Base-by-base conservation (phyloP, 2,888 invertebrate genomes). In the Conchocele bisecta region DNA sequence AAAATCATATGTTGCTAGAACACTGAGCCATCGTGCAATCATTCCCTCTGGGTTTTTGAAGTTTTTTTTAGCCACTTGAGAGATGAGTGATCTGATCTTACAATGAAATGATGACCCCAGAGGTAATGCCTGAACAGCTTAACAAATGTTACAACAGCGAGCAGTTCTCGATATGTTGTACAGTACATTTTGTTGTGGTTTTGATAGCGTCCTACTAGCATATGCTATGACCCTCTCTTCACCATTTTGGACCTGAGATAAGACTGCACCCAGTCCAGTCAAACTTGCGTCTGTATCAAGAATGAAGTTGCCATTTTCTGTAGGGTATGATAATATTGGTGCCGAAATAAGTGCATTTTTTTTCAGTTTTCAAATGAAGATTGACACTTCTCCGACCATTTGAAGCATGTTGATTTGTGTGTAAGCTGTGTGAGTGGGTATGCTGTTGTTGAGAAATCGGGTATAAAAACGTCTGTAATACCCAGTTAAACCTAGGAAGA, bases 41-140 rank as follows among this genome's bases (percentile, higher is more conserved):
- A 67, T 61, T 42, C 61, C 58, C 44, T 70, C 70, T 24, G 64
- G 58, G 31, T 70, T 50, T 17, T 69, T 69, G 26, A 69, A 63
- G 31, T 56, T 50, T n/a, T 39, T n/a, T 46, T 53, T 20, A 72
- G 41, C 66, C 72, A 72, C 3, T 48, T 51, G 13, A 72, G 24
- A 20, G 44, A 6, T 3, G 44, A 6, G 26, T 44, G 20, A 44
- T 44, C 44, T 17, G 44, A 44, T 44, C 44, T 44, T 3, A 44
- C 44, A 17, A 17, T 44, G 28, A 60, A 68, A 13, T 51, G 31
- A n/a, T 44, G 33, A 33, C 59, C 66, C 51, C 44, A 59, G 3
- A 66, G 50, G 44, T 48, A 66, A 51, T 66, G 59, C 17, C 53
- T 24, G 15, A 59, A 66, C 7, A 28, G 17, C 22, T 46, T 50